phyloP scores from a whole-genome alignment of 1,140 invertebrate genomes.

The Cyrtorhinus lividipennis region DNA sequence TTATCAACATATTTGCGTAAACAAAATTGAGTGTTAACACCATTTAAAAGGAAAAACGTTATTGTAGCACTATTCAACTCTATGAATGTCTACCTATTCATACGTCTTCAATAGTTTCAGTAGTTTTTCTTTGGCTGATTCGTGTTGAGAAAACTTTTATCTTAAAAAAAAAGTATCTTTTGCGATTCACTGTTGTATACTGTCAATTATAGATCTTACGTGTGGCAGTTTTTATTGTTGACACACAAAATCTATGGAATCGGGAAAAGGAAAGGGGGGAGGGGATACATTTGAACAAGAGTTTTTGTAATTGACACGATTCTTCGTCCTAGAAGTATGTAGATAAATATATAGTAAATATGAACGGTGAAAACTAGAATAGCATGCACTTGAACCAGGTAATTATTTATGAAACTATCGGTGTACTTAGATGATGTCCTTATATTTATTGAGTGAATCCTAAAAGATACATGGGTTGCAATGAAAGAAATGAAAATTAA shows the following conservation, averaged over 20 bases:
- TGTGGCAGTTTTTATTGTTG: conserved; percentile 5
- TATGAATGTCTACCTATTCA: background rate
- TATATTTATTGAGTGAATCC: conserved; percentile 6
- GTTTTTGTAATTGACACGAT: background rate
- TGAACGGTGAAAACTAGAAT: background rate
- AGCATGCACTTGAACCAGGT: background rate
- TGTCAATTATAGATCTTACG: conserved; percentile 1
- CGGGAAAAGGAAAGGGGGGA: too few relatives aligned
- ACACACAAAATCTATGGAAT: background rate
- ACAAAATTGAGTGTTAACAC: background rate
- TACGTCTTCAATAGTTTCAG: conserved; percentile 1
- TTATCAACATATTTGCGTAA: background rate
- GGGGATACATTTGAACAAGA: too few relatives aligned
- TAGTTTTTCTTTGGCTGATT: background rate
- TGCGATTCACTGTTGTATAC: background rate
- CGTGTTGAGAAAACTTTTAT: background rate
- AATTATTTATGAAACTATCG: background rate
- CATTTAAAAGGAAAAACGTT: background rate
- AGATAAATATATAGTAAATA: background rate
- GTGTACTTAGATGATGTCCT: conserved; percentile 1
- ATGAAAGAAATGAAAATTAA: background rate
- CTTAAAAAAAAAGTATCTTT: background rate
- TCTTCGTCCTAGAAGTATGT: background rate
- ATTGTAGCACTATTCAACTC: conserved; percentile 7
- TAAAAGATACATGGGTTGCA: conserved; percentile 15